A percentile compares a stretch with the other conserved stretches of the same genome.
These are phyloP conservation scores for Trematocara caparti DNA, from an alignment of 2,797 vertebrate genomes.

Conservation along the genomic window DNA sequence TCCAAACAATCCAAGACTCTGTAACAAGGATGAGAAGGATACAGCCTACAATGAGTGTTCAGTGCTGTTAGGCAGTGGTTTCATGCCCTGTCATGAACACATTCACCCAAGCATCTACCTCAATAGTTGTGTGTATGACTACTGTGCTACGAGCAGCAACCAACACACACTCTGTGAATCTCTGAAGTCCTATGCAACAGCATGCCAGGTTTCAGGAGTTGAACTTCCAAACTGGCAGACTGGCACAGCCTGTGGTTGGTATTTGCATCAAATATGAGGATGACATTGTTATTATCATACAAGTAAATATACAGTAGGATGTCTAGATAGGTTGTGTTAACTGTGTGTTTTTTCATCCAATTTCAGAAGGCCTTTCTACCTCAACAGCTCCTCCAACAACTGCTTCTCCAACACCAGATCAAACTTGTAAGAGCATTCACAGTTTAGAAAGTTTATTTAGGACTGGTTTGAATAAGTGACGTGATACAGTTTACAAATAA, in stretches of 20 bases:
- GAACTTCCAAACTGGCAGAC: slow-evolving; percentile 73
- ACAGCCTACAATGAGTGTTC: slow-evolving; percentile 65
- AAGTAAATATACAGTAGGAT: background rate
- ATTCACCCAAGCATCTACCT: slow-evolving; percentile 75
- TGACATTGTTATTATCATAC: background rate
- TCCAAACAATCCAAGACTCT: slow-evolving; percentile 54
- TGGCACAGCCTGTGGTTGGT: slow-evolving; percentile 77
- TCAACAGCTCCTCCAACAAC: slow-evolving; percentile 17
- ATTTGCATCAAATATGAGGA: background rate
- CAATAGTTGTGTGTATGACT: slow-evolving; percentile 79
- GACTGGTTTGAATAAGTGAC: background rate
- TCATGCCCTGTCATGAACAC: slow-evolving; percentile 75
- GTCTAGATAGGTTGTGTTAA: background rate
- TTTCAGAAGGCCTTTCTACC: slow-evolving; percentile 43
- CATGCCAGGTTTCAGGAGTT: slow-evolving; percentile 76
- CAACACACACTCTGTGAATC: slow-evolving; percentile 71
- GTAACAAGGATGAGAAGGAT: slow-evolving; percentile 45
- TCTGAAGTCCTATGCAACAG: slow-evolving; percentile 76
- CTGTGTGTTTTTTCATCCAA: background rate
- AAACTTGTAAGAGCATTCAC: slow-evolving; percentile 56
- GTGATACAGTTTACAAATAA: background rate
- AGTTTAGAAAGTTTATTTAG: background rate
- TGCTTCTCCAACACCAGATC: slow-evolving; percentile 40
- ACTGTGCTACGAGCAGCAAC: slow-evolving; percentile 76
- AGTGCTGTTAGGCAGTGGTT: slow-evolving; percentile 56